Percentiles rank a stretch among this genome's conserved stretches.
phyloP scores from a whole-genome alignment of 2,888 invertebrate genomes.

The Cylloceria caligata region DNA sequence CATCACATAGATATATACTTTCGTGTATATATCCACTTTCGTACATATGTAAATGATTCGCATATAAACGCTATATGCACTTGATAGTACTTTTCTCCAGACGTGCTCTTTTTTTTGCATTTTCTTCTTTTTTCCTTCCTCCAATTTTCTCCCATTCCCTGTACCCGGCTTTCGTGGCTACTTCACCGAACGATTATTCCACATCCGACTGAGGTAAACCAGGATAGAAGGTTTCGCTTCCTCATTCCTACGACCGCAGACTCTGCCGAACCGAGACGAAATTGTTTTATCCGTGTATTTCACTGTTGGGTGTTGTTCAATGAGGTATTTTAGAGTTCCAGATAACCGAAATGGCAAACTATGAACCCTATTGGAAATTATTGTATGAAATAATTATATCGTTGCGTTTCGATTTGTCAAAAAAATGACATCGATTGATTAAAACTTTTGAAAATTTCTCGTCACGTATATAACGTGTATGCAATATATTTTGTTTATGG shows the following conservation, averaged over 20 bases:
- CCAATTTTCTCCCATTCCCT: slow-evolving; percentile 51
- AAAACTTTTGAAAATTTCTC: too few species aligned
- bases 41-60: slow-evolving; percentile 18
- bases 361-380: background rate
- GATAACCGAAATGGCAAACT: too few species aligned
- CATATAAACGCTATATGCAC: slow-evolving; percentile 25
- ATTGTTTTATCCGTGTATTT: slow-evolving; percentile 6
- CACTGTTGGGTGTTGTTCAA: background rate
- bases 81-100: slow-evolving; percentile 14
- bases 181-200: slow-evolving; percentile 57
- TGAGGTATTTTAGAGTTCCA: background rate
- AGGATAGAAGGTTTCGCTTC: slow-evolving; percentile 20
- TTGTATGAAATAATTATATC: background rate
- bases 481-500: too few species aligned
- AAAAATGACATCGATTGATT: too few species aligned
- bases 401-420: too few species aligned
- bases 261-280: slow-evolving; percentile 25
- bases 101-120: slow-evolving; percentile 49
- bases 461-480: too few species aligned
- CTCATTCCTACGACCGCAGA: slow-evolving; percentile 12
- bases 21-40: slow-evolving; percentile 3
- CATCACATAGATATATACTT: background rate
- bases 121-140: slow-evolving; percentile 57
- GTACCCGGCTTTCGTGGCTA: slow-evolving; percentile 25
- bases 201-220: slow-evolving; percentile 50